Evolutionary conservation across 2,888 invertebrate genomes (phyloP).

Genomic region (Lasius fuliginosus): DNA sequence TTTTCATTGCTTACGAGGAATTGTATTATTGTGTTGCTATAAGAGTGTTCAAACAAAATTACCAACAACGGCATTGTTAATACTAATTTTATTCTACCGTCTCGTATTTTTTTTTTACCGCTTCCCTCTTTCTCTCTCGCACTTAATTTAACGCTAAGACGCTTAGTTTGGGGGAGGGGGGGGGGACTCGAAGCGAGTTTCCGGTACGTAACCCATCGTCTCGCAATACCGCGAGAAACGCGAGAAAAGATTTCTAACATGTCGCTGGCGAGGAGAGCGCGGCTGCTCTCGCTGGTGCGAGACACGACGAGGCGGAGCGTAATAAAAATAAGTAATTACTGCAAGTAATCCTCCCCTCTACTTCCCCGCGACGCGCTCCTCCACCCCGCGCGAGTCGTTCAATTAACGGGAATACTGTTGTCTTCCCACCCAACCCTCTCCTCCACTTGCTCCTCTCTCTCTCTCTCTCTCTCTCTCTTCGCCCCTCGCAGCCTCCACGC

Average conservation of each 20-base stretch:
- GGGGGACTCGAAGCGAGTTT: conserved; percentile 34
- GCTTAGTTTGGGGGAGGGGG: conserved; percentile 15
- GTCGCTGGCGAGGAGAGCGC: conserved; percentile 38
- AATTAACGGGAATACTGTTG: conserved; percentile 81
- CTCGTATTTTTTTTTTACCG: background rate
- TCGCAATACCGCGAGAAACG: conserved; percentile 44
- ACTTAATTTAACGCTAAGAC: conserved; percentile 46
- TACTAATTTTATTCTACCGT: background rate
- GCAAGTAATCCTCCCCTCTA: conserved; percentile 82
- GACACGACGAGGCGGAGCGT: conserved; percentile 81
- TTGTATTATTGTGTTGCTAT: background rate
- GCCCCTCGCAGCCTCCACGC: conserved; percentile 54
- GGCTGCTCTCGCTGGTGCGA: conserved; percentile 41
- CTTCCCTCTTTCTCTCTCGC: background rate
- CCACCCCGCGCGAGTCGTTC: conserved; percentile 76
- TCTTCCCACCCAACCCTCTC: conserved; percentile 79
- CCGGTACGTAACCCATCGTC: conserved; percentile 40
- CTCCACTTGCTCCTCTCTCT: conserved; percentile 56
- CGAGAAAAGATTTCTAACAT: conserved; percentile 55
- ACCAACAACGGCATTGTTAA: background rate
- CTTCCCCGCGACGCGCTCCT: conserved; percentile 61
- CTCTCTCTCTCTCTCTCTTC: conserved; percentile 44
- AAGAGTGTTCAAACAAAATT: conserved; percentile 7
- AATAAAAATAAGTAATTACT: conserved; percentile 86
- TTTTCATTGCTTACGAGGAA: background rate